phyloP scores from a whole-genome alignment of 2,797 vertebrate genomes.

The Eulemur coronatus region DNA sequence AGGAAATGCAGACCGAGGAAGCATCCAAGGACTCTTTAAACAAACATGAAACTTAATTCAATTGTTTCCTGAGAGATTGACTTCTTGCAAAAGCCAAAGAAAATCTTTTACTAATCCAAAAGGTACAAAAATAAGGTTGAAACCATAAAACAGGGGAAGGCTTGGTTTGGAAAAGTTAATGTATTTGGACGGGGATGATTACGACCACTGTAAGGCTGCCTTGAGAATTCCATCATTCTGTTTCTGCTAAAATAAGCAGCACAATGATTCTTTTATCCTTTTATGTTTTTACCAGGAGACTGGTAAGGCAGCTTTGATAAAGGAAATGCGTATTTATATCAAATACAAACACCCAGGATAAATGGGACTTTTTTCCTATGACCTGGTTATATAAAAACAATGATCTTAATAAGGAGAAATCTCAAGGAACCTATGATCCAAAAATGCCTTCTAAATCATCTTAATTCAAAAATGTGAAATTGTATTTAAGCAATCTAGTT shows the following conservation, averaged over 20 bases:
- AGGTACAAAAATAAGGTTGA: constrained; percentile 41
- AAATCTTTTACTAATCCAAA: constrained; percentile 55
- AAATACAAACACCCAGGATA: constrained; percentile 57
- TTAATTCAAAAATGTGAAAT: neutral
- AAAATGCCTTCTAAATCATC: neutral
- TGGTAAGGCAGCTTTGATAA: constrained; percentile 50
- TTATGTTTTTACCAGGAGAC: constrained; percentile 46
- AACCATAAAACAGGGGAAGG: neutral
- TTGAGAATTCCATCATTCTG: neutral
- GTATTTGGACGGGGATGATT: constrained; percentile 42
- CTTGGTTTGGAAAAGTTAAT: neutral
- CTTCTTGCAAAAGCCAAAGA: constrained; percentile 69
- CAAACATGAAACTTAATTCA: constrained; percentile 22
- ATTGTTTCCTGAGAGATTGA: constrained; percentile 56
- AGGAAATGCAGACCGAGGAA: constrained; percentile 25
- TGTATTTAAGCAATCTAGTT: neutral
- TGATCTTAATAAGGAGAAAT: neutral
- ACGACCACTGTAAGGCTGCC: neutral
- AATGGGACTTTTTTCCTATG: neutral
- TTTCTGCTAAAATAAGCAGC: constrained; percentile 30
- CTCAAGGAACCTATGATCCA: neutral
- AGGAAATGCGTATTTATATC: constrained; percentile 60
- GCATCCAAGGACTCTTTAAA: constrained; percentile 45
- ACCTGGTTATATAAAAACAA: neutral
- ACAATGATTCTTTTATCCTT: constrained; percentile 62